Percentiles rank a stretch among this genome's conserved stretches.
phyloP scores from a whole-genome alignment of 1,140 invertebrate genomes.

The Musca vetustissima region DNA sequence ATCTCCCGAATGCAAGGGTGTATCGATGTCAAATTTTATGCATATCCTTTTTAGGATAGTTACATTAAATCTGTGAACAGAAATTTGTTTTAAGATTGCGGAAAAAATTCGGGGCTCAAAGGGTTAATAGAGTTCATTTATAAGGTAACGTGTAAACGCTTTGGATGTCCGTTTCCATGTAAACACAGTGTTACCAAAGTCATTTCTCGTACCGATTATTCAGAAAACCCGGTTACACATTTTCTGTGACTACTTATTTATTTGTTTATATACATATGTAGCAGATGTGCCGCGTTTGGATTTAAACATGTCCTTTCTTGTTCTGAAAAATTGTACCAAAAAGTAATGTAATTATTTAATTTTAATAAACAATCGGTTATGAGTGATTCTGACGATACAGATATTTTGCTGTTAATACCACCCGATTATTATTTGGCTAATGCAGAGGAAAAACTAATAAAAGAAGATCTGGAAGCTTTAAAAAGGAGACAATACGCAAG shows the following conservation, averaged over 20 bases:
- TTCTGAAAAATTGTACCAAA: background rate
- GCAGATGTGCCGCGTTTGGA: background rate
- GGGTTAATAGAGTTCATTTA: too few species aligned
- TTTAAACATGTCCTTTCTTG: background rate
- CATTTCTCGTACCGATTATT: background rate
- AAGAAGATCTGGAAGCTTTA: conserved; percentile 14
- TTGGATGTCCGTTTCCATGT: too few species aligned
- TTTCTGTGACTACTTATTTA: background rate
- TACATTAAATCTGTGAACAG: too few species aligned
- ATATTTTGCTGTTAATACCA: conserved; percentile 74
- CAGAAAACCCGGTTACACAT: too few species aligned
- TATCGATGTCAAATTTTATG: too few species aligned
- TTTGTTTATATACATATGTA: background rate
- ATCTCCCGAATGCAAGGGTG: too few species aligned
- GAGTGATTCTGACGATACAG: conserved; percentile 83
- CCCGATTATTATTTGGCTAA: conserved; percentile 66
- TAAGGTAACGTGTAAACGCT: too few species aligned
- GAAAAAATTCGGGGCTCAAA: too few species aligned
- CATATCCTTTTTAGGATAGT: too few species aligned
- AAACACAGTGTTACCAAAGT: too few species aligned
- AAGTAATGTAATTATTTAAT: background rate
- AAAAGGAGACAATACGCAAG: background rate
- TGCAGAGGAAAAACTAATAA: conserved; percentile 23
- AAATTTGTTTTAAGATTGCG: too few species aligned
- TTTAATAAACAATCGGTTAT: conserved; percentile 58